Evolutionary conservation across 2,888 invertebrate genomes (phyloP), one percentile per base, ranked within the genome.

Genomic region (Agrilus cyanescens): DNA sequence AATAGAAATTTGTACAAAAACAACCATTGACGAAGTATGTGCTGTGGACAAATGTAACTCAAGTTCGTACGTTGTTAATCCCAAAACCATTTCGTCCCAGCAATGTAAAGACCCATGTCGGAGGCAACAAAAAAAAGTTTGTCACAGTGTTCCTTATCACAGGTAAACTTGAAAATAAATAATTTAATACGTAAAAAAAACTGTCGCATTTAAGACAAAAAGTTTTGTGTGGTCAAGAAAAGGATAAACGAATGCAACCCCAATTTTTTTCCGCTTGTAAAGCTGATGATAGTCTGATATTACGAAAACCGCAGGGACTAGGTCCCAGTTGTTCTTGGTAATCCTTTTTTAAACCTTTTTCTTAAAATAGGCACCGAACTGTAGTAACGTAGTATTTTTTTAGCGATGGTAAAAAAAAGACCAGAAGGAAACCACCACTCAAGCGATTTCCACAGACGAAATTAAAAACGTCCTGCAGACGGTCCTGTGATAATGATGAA

Each of bases 1-100:
- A 68, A 75, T 82, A 44, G 80, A 82, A 63, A 68, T 82, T 43
- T 72, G 75, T 4, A 80, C 81, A 1, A 79, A 75, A 57, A 78
- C 80, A 2, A 73, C 75, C 1, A 74, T 82, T 44, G 78, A 80
- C 57, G 80, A 82, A 61, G 46, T 67, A 32, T 59, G 57, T 41
- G 33, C 41, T 12, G 45, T 54, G 32, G 40, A 52, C n/a, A 50
- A 51, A 13, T 48, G 48, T 8, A 46, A 44, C 36, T 50, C 47
- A 29, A 51, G 48, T 13, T 45, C 55, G 18, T 57, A 52, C 44
- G 54, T 61, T 20, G 53, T 68, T 5, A 70, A 68, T 57, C 67
- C 69, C 12, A 71, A 68, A 57, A 53, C 60, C 2, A 58, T 69
- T 32, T 55, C 59, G 39, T 67, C 67, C 3, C 60, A 64, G 57